phyloP scores from a whole-genome alignment of 2,113 vertebrate species.

The Ptyas mucosa region DNA sequence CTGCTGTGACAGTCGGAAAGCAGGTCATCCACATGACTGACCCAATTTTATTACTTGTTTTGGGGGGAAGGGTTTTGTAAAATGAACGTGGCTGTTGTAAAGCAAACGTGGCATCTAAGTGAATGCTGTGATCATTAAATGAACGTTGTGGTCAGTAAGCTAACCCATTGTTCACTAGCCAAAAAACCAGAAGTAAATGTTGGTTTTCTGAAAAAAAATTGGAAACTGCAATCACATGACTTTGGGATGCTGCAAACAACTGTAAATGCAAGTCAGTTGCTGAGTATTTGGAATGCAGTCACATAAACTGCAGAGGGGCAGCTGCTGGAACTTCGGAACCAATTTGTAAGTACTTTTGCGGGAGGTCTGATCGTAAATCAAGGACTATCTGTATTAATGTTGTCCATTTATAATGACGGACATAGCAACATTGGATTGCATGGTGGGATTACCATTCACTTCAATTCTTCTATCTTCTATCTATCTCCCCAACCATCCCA shows the following conservation, averaged over 20 bases:
- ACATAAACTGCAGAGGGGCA: neutral
- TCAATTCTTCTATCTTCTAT: neutral
- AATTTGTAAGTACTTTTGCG: neutral
- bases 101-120: neutral
- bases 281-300: neutral
- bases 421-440: neutral
- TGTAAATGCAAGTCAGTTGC: neutral
- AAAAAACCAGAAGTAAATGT: neutral
- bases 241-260: neutral
- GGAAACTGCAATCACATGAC: neutral
- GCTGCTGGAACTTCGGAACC: neutral
- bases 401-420: neutral
- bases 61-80: neutral
- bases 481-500: neutral
- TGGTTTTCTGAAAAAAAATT: neutral
- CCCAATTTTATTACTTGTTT: neutral
- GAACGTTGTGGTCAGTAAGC: neutral
- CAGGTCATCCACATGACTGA: neutral
- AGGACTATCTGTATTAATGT: neutral
- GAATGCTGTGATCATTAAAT: neutral
- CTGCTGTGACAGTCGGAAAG: neutral
- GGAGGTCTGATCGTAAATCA: neutral
- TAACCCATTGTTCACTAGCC: neutral
- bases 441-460: neutral
- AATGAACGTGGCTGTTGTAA: neutral